Evolutionary conservation across 2,888 invertebrate species (phyloP), one percentile per base, ranked within the genome.

Genomic region (Podotricha telesiphe): DNA sequence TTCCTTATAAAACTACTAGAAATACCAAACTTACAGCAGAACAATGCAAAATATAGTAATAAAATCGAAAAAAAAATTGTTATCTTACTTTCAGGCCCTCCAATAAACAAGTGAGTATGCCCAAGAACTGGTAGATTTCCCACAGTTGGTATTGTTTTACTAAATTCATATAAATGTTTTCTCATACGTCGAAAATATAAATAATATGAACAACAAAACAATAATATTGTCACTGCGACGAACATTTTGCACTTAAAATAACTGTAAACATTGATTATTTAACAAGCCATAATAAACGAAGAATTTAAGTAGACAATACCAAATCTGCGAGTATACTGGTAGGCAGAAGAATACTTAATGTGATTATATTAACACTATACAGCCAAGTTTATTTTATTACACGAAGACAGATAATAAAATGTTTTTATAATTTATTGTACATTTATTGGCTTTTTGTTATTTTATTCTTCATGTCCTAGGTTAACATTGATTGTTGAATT

Each of bases 41-140:
- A 17, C 15, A 7, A 19, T 20, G 7, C 13, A 42, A 10, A 40
- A 37, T 53, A 37, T 10, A 19, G 20, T 48, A 10, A 19, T 10
- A 15, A 10, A 47, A 47, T 55, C 42, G 15, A 47, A 10, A 61
- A 15, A n/a, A n/a, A n/a, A n/a, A n/a, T n/a, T n/a, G 51, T 17
- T 22, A 17, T 65, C 87, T 87, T 76, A 89, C 89, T 84, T 82
- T 88, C 88, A 40, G 89, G 85, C 0, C 88, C 87, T 42, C 89
- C 89, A 17, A 89, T 79, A 65, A 89, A 89, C 87, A 85, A 89
- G 74, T 86, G 89, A 0, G 86, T 83, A 48, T 89, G 87, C 37
- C 89, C 89, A 17, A 90, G 61, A 4, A 89, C 65, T 0, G 89
- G 89, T 1, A 89, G 74, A 8, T 75, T 73, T 2, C 86, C 88